These are phyloP conservation scores for Gavia stellata DNA, from an alignment of 2,113 vertebrate genomes.

Conservation along the genomic window DNA sequence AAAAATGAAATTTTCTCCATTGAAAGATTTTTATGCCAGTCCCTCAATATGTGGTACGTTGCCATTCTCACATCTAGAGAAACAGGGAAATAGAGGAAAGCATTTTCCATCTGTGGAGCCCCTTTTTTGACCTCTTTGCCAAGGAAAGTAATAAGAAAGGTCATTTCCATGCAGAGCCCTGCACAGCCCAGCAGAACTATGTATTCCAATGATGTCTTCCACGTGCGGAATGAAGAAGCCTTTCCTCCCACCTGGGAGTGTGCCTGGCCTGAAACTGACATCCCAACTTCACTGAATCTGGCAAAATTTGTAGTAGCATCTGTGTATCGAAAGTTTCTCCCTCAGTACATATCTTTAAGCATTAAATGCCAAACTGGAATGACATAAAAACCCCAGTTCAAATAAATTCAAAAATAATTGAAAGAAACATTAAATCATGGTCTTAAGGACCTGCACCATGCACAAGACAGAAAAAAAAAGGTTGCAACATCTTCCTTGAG, in stretches of 20 bases:
- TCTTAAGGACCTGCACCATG: background rate
- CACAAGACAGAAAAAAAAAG: background rate
- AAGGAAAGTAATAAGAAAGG: background rate
- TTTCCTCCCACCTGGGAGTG: background rate
- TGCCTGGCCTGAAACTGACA: background rate
- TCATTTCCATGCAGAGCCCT: background rate
- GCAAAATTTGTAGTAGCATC: background rate
- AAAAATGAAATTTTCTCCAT: background rate
- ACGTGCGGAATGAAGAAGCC: background rate
- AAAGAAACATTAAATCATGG: background rate
- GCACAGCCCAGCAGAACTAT: background rate
- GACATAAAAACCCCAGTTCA: background rate
- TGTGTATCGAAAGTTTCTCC: background rate
- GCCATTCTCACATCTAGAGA: background rate
- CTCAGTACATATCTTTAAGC: background rate
- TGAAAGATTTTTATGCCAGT: background rate
- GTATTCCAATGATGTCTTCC: background rate
- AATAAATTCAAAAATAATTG: background rate
- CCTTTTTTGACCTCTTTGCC: background rate
- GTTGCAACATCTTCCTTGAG: background rate
- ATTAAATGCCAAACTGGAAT: background rate
- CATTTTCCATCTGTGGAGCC: background rate
- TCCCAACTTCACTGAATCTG: background rate
- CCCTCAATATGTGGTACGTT: background rate
- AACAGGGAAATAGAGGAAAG: background rate